phyloP scores from a whole-genome alignment of 2,113 vertebrate genomes.

The Forbesichthys papilliferus region DNA sequence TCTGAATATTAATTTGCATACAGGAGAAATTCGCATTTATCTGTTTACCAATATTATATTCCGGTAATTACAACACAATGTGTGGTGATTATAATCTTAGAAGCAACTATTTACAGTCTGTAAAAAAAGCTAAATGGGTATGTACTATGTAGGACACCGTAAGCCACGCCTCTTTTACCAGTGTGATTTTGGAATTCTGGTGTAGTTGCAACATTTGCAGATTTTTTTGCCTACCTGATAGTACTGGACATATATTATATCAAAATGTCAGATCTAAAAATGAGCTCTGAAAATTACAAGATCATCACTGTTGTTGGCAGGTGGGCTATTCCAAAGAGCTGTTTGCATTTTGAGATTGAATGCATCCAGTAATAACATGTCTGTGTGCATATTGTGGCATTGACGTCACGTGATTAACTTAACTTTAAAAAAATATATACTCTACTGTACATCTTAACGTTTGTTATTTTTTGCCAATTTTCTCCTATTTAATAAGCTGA shows the following conservation, averaged over 20 bases:
- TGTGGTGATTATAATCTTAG: too few relatives aligned
- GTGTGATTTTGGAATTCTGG: slow-evolving; percentile 20
- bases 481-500: too few relatives aligned
- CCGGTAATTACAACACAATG: too few relatives aligned
- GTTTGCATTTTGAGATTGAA: too few relatives aligned
- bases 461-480: too few relatives aligned
- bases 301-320: slow-evolving; percentile 74
- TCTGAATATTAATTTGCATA: background rate
- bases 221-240: background rate
- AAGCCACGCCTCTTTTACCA: background rate
- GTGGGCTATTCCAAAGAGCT: slow-evolving; percentile 50
- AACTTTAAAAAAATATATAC: too few relatives aligned
- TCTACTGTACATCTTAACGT: too few relatives aligned
- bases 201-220: background rate
- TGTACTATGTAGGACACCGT: slow-evolving; percentile 32
- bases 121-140: background rate
- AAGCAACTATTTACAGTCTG: too few relatives aligned
- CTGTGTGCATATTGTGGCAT: background rate
- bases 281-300: slow-evolving; percentile 55
- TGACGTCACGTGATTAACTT: too few relatives aligned
- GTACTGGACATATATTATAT: background rate
- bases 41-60: too few relatives aligned
- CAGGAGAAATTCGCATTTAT: too few relatives aligned
- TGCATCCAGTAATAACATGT: background rate
- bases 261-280: slow-evolving; percentile 5